These are phyloP conservation scores for Sula dactylatra DNA, from an alignment of 2,113 vertebrate genomes.

Conservation along the genomic window DNA sequence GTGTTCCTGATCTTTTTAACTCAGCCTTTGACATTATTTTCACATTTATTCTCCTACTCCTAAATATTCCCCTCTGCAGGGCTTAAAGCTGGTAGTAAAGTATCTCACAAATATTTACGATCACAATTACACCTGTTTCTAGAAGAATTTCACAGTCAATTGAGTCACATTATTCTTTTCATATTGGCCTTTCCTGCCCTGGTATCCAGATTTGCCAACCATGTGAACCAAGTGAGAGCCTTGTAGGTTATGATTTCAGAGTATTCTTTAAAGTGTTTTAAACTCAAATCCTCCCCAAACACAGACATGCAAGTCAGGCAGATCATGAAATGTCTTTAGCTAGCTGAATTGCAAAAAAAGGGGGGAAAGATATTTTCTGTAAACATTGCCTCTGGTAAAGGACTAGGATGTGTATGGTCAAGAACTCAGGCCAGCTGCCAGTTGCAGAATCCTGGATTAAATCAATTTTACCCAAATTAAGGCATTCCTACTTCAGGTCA, in stretches of 20 bases:
- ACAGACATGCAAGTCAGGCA: background rate
- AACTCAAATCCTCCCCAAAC: background rate
- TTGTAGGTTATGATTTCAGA: background rate
- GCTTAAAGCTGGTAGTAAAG: slow-evolving; percentile 46
- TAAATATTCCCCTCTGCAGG: slow-evolving; percentile 2
- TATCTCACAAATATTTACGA: slow-evolving; percentile 32
- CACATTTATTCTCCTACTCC: background rate
- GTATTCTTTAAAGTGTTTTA: background rate
- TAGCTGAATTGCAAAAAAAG: background rate
- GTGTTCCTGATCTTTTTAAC: background rate
- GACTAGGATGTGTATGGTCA: background rate
- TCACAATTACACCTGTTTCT: slow-evolving; percentile 60
- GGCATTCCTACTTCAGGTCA: background rate
- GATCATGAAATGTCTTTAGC: background rate
- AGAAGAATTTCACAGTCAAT: slow-evolving; percentile 56
- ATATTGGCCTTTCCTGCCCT: background rate
- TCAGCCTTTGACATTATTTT: slow-evolving; percentile 28
- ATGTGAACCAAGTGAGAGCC: background rate
- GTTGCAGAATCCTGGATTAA: background rate
- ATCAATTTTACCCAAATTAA: slow-evolving; percentile 28
- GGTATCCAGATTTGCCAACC: background rate
- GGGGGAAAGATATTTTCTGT: background rate
- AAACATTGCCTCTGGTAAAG: background rate
- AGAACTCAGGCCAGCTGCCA: background rate
- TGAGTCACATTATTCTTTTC: slow-evolving; percentile 28